Base-by-base conservation (phyloP, 2,797 vertebrate genomes). In the Pipistrellus pipistrellus region DNA sequence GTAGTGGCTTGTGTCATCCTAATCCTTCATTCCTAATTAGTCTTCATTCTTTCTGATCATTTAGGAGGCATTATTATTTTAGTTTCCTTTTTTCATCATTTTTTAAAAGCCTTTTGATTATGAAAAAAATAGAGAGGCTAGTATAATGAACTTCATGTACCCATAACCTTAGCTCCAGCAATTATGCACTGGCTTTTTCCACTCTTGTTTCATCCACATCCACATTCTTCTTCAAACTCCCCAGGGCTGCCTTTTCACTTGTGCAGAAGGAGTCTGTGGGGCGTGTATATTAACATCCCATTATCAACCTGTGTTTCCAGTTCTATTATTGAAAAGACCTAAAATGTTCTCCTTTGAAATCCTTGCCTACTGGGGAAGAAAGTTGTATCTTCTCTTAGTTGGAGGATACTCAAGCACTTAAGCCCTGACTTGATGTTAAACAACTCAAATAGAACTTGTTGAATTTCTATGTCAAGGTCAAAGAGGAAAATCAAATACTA, bases 401-500 rank as follows among this genome's bases (percentile, higher is more conserved):
- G 57, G 55, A 83, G 38, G 85, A 86, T 14, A 68, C 23, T 57
- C 20, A 55, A 62, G 59, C 59, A 62, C 59, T 14, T 62, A 62
- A 30, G 59, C 59, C 59, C 59, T 62, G 59, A 62, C 27, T 6
- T 30, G 59, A 30, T 62, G 27, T 62, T 62, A 62, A 62, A 62
- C 59, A 30, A 62, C 7, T 20, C 69, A 82, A 23, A 85, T 87
- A 44, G 25, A 87, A 86, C 30, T 85, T 88, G 18, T 17, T 85
- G 35, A 32, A 88, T 80, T 90, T 94, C 62, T 62, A 23, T 51
- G 38, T 91, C 48, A 84, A 81, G 44, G 14, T 66, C 46, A 75
- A 77, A 80, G 27, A 84, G 13, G 46, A 90, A 90, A 81, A 87
- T 44, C 62, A 44, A 55, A 46, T 17, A 66, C 41, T 32, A 12